These are phyloP conservation scores for Stichopus horrens DNA, from an alignment of 53 echinoderm and acorn worm genomes.

Conservation along the genomic window DNA sequence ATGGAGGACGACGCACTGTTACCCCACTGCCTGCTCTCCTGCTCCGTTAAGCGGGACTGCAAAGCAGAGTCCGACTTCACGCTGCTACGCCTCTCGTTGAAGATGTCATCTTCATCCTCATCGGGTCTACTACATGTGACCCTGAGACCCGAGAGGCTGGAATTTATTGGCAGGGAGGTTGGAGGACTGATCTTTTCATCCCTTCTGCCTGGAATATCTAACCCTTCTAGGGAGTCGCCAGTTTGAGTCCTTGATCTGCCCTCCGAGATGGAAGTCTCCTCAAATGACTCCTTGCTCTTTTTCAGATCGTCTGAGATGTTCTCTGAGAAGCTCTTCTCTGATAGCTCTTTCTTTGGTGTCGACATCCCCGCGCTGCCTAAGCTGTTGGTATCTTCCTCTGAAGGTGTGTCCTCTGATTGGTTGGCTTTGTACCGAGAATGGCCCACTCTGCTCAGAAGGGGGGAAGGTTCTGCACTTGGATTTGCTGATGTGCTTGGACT, in stretches of 20 bases:
- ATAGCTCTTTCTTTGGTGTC: conserved; percentile 56
- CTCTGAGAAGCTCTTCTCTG: conserved; percentile 69
- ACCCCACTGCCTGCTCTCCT: conserved; percentile 2
- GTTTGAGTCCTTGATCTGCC: conserved; percentile 15
- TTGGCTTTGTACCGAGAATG: conserved; percentile 43
- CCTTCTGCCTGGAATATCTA: conserved; percentile 4
- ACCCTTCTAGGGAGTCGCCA: conserved; percentile 29
- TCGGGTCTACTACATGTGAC: neutral
- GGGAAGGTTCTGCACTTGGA: conserved; percentile 39
- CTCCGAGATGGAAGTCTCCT: neutral
- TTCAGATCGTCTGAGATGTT: conserved; percentile 66
- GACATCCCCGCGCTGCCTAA: conserved; percentile 60
- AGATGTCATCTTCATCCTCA: neutral
- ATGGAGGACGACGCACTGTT: conserved; percentile 7
- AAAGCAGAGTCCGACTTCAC: conserved; percentile 40
- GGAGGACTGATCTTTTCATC: conserved; percentile 47
- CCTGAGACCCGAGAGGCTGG: conserved; percentile 2
- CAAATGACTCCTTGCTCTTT: conserved; percentile 42
- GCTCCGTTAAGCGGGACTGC: neutral
- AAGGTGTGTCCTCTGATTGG: conserved; percentile 80
- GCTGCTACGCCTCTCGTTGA: conserved; percentile 28
- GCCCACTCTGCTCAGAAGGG: conserved; percentile 36
- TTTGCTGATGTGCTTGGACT: conserved; percentile 36
- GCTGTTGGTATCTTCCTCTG: conserved; percentile 93
- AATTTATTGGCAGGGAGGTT: conserved; percentile 48